phyloP scores from a whole-genome alignment of 2,797 vertebrate genomes.

The Dendrocincla fuliginosa region DNA sequence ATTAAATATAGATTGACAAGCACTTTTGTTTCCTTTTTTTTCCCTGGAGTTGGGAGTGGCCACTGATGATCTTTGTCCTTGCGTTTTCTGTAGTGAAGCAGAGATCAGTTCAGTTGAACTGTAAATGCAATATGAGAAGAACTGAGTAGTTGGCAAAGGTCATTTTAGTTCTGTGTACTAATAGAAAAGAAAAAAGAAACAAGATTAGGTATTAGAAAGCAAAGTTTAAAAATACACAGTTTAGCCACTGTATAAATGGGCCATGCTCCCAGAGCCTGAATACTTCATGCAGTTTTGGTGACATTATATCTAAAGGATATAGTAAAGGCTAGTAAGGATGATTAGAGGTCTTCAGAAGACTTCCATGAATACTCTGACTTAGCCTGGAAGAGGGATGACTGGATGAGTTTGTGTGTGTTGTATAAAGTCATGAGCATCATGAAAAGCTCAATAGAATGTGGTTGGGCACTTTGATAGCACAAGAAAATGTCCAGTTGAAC shows the following conservation, averaged over 20 bases:
- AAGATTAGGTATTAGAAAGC: neutral
- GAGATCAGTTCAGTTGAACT: neutral
- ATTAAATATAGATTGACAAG: neutral
- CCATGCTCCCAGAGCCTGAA: neutral
- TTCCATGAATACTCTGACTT: neutral
- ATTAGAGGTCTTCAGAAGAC: neutral
- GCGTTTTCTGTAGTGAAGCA: neutral
- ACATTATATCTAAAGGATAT: accelerated
- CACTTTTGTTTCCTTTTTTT: neutral
- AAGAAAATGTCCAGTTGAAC: neutral
- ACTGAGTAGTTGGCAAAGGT: neutral
- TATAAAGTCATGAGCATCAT: neutral
- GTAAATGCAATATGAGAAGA: neutral
- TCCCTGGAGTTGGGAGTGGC: conserved; percentile 3
- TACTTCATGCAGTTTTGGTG: neutral
- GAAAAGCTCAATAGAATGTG: neutral
- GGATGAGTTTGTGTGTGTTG: neutral
- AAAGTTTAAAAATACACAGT: neutral
- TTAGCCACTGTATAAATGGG: neutral
- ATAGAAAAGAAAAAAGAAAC: neutral
- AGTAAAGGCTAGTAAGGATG: neutral
- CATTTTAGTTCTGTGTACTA: neutral
- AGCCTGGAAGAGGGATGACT: neutral
- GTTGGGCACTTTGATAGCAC: neutral
- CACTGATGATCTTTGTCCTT: conserved; percentile 37